Evolutionary conservation across 2,888 invertebrate genomes (phyloP), one percentile per base, ranked within the genome.

Genomic region (Eutolmus rufibarbis): DNA sequence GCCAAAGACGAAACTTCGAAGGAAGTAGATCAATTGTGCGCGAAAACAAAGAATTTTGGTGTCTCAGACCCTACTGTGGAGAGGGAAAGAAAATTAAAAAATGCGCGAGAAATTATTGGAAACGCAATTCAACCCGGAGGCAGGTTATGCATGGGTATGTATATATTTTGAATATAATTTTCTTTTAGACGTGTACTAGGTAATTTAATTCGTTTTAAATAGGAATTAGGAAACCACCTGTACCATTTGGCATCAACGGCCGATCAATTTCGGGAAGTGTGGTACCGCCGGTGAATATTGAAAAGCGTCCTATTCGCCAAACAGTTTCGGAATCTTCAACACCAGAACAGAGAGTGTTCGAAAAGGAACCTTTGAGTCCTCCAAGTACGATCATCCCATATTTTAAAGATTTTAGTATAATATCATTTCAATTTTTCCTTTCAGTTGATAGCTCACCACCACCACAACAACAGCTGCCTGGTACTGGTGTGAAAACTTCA

Each of bases 61-160:
- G 91, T 92, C 16, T 91, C 90, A 84, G 92, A 92, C 66, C 87
- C 88, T 14, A 88, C 89, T 91, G 94, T 91, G 90, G 93, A 94
- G 91, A 93, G 95, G 78, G 93, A 94, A 90, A 93, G 93, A 89
- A 94, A 94, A 93, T 94, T 92, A 92, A 95, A 95, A 91, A 95
- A 95, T 90, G 96, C 96, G 1, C 94, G 96, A 86, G 95, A 95
- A 91, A 95, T 96, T 90, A 96, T 96, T 89, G 95, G 96, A 89
- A 94, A 95, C 91, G 96, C 95, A 90, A 95, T 96, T 90, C 92
- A 92, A 89, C 93, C 93, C 89, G 94, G 92, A 92, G 86, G 90
- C 88, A 77, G 90, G 87, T 89, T 90, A 76, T 89, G 90, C 87
- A 89, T 89, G 89, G 90, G 90, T 90, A 88, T 86, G 87, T 85